A percentile compares a stretch with the other conserved stretches of the same genome.
Conservation (phyloP, 2,797 vertebrate genomes). For the Myotis planiceps region DNA sequence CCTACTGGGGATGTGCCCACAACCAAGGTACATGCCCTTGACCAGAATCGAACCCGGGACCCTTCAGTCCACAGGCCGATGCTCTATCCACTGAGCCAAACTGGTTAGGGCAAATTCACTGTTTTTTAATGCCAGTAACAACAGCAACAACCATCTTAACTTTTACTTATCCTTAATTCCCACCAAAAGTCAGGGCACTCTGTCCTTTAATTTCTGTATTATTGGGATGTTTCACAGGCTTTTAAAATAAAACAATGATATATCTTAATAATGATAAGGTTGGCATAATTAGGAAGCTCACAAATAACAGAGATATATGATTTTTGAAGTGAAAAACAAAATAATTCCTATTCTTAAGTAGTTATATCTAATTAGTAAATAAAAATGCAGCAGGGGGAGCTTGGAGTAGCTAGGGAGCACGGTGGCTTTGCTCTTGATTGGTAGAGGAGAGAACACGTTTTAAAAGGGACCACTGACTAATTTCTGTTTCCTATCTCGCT, state of each 20-base stretch:
- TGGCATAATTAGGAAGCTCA: not conserved
- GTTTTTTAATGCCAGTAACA: constrained; percentile 11
- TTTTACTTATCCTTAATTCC: not conserved
- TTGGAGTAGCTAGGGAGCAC: not conserved
- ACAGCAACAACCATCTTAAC: not conserved
- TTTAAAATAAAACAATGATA: not conserved
- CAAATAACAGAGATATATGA: not conserved
- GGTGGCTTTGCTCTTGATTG: not conserved
- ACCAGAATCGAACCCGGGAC: no score
- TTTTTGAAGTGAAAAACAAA: constrained; percentile 32
- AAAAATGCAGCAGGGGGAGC: not conserved
- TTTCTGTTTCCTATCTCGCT: not conserved
- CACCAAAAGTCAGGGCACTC: not conserved
- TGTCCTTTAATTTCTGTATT: not conserved
- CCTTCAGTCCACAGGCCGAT: no score
- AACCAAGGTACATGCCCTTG: no score
- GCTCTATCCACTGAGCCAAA: no score
- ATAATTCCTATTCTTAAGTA: not conserved
- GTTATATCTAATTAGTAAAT: not conserved
- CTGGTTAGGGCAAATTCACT: not conserved
- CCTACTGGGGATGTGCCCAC: no score
- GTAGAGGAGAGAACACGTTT: not conserved
- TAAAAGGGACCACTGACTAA: not conserved
- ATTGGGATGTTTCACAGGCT: not conserved
- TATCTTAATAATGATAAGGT: not conserved